These are phyloP conservation scores for Chirona hameri DNA, from an alignment of 2,888 invertebrate species.

Conservation along the genomic window DNA sequence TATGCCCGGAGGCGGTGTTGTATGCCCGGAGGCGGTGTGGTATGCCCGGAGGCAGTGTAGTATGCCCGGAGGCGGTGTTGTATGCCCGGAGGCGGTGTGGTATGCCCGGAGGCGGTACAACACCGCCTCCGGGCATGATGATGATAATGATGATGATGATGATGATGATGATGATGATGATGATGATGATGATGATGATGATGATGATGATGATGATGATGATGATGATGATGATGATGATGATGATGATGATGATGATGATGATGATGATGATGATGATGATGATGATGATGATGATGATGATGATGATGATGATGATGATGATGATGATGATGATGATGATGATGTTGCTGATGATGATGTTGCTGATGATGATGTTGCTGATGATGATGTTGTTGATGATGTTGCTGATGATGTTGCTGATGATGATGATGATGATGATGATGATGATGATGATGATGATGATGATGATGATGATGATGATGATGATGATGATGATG, in stretches of 20 bases:
- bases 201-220: constrained; percentile 22
- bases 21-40: no score
- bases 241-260: constrained; percentile 22
- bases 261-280: constrained; percentile 22
- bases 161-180: constrained; percentile 22
- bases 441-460: constrained; percentile 22
- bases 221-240: constrained; percentile 22
- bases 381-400: no score
- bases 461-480: constrained; percentile 22
- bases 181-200: constrained; percentile 22
- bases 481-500: constrained; percentile 22
- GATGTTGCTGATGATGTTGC: no score
- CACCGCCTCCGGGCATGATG: no score
- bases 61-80: no score
- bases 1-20: no score
- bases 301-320: constrained; percentile 22
- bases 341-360: no score
- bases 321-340: constrained; percentile 22
- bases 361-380: no score
- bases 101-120: no score
- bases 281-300: constrained; percentile 22
- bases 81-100: no score
- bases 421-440: no score
- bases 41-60: no score
- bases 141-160: constrained; percentile 22